phyloP scores from a whole-genome alignment of 2,113 vertebrate genomes.

The Desmodus rotundus region DNA sequence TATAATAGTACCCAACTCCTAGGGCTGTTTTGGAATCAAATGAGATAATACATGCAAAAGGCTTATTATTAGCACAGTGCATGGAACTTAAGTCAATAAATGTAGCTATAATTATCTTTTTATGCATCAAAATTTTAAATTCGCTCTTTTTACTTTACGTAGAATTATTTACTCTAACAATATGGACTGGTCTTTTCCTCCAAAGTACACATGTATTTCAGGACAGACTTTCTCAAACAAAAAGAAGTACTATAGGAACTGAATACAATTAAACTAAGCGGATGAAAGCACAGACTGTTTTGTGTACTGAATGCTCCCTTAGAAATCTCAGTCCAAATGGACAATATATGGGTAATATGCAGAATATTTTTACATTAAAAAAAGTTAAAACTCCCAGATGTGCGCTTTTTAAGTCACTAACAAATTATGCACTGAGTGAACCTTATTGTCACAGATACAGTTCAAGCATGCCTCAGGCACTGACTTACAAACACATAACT shows the following conservation, averaged over 20 bases:
- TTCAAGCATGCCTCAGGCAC: neutral
- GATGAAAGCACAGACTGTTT: slow-evolving; percentile 22
- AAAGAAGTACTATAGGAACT: neutral
- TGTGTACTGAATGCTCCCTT: neutral
- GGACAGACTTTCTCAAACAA: neutral
- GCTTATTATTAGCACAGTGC: neutral
- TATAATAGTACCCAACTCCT: neutral
- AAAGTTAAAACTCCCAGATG: neutral
- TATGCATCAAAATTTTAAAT: neutral
- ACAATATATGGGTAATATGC: neutral
- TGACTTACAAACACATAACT: neutral
- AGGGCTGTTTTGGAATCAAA: slow-evolving; percentile 30
- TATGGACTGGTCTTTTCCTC: slow-evolving; percentile 19
- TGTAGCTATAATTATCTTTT: slow-evolving; percentile 28
- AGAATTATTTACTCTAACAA: slow-evolving; percentile 31
- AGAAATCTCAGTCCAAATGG: slow-evolving; percentile 1
- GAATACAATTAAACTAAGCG: neutral
- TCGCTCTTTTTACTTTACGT: slow-evolving; percentile 7
- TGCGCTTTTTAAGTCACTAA: neutral
- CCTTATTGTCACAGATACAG: neutral
- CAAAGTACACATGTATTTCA: neutral
- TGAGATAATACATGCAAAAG: neutral
- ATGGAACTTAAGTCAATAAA: slow-evolving; percentile 8
- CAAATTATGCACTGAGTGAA: neutral
- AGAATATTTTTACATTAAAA: neutral